These are phyloP conservation scores for Sebastes miniatus DNA, from an alignment of 2,797 vertebrate species.

Conservation along the genomic window DNA sequence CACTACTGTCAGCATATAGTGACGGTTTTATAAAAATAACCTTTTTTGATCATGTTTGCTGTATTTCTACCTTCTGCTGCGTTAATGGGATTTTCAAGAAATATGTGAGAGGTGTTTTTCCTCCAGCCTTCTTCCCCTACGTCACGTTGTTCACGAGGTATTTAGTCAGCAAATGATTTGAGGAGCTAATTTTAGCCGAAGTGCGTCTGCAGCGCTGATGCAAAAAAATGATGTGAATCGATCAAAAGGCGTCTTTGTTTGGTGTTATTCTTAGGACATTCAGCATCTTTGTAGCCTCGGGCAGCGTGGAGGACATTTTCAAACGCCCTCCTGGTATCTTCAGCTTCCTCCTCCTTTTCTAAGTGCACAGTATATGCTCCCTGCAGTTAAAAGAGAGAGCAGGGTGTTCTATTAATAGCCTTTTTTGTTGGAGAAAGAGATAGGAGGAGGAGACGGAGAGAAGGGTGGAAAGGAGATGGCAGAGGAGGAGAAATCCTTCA, in stretches of 20 bases:
- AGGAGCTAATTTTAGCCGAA: slow-evolving; percentile 65
- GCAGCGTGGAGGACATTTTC: slow-evolving; percentile 69
- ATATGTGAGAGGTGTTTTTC: neutral
- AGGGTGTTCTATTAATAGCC: slow-evolving; percentile 77
- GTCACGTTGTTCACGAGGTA: slow-evolving; percentile 17
- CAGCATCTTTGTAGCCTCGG: slow-evolving; percentile 68
- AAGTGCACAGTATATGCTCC: slow-evolving; percentile 71
- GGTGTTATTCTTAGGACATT: slow-evolving; percentile 76
- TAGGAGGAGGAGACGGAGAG: slow-evolving; percentile 30
- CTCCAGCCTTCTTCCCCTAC: neutral
- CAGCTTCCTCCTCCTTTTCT: slow-evolving; percentile 60
- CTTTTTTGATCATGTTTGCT: too few relatives aligned
- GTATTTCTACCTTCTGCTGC: too few relatives aligned
- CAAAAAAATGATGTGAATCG: slow-evolving; percentile 60
- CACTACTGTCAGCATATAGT: too few relatives aligned
- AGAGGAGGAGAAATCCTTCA: slow-evolving; percentile 27
- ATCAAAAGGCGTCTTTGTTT: slow-evolving; percentile 72
- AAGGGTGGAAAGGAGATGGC: slow-evolving; percentile 44
- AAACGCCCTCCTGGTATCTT: slow-evolving; percentile 70
- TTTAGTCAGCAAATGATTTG: slow-evolving; percentile 58
- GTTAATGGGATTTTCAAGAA: neutral
- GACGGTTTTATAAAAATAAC: too few relatives aligned
- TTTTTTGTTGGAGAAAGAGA: slow-evolving; percentile 67
- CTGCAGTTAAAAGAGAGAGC: slow-evolving; percentile 66
- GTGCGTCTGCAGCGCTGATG: slow-evolving; percentile 36